Percentiles rank a stretch among this genome's conserved stretches.
phyloP scores from a whole-genome alignment of 2,113 vertebrate genomes.

The Spizaetus ornatus region DNA sequence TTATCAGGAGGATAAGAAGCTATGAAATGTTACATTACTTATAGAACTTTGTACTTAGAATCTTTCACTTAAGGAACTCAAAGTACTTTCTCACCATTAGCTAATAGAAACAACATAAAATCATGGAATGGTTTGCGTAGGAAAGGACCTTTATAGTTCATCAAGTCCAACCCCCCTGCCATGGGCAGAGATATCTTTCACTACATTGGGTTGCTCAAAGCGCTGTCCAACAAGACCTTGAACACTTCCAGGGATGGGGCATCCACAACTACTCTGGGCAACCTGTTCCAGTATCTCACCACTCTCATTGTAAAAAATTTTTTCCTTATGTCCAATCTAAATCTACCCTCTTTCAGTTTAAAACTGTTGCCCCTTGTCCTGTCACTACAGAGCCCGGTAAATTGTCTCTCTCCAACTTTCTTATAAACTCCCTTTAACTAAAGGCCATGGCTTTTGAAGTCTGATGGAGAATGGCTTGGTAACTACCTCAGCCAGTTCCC shows the following conservation, averaged over 20 bases:
- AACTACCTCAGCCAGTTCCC: not conserved
- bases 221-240: not conserved
- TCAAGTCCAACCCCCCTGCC: not conserved
- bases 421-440: not conserved
- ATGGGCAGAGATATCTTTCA: not conserved
- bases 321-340: not conserved
- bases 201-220: not conserved
- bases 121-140: not conserved
- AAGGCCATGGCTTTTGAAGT: not conserved
- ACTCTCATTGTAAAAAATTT: not conserved
- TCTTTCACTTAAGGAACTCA: not conserved
- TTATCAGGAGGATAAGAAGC: not conserved
- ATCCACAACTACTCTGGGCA: not conserved
- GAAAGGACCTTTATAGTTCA: not conserved
- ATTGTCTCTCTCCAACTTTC: not conserved
- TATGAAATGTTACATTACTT: not conserved
- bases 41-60: not conserved
- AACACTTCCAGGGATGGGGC: not conserved
- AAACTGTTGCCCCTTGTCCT: not conserved
- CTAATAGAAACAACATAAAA: not conserved
- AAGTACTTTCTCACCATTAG: not conserved
- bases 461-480: not conserved
- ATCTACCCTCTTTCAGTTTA: not conserved
- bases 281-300: not conserved
- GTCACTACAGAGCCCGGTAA: too few relatives aligned